Conservation (phyloP, 2,888 invertebrate species). For the Gortyna flavago region DNA sequence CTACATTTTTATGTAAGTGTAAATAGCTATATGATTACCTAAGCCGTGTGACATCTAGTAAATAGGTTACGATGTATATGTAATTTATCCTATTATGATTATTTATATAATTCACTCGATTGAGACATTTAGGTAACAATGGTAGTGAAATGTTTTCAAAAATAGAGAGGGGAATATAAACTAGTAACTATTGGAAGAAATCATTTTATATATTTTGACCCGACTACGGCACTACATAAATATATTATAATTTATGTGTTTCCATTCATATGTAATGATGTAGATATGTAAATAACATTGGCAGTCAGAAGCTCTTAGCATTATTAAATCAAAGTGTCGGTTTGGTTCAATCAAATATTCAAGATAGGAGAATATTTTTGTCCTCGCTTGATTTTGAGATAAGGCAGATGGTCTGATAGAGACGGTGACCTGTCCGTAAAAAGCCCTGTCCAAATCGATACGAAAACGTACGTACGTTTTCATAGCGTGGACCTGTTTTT, state of each 20-base stretch:
- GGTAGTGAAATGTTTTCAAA: constrained; percentile 35
- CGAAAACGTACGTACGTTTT: background rate
- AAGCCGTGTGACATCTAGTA: constrained; percentile 75
- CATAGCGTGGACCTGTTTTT: background rate
- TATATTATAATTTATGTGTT: background rate
- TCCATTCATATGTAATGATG: constrained; percentile 12
- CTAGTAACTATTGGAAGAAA: constrained; percentile 39
- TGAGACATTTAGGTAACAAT: constrained; percentile 33
- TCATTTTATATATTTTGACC: constrained; percentile 12
- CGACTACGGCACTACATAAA: constrained; percentile 35
- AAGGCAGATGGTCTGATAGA: constrained; percentile 8
- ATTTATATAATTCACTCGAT: constrained; percentile 47
- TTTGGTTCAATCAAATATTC: constrained; percentile 10
- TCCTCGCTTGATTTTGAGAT: background rate
- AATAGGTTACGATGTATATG: constrained; percentile 64
- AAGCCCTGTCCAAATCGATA: background rate
- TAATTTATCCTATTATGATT: constrained; percentile 46
- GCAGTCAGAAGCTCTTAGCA: background rate
- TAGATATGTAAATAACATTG: constrained; percentile 33
- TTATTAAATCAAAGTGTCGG: background rate
- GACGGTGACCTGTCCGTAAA: background rate
- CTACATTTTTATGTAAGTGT: constrained; percentile 82
- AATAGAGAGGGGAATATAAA: constrained; percentile 32
- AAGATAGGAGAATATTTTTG: background rate
- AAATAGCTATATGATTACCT: constrained; percentile 80